Conservation (phyloP, 2,797 vertebrate species). For the Denticeps clupeoides region DNA sequence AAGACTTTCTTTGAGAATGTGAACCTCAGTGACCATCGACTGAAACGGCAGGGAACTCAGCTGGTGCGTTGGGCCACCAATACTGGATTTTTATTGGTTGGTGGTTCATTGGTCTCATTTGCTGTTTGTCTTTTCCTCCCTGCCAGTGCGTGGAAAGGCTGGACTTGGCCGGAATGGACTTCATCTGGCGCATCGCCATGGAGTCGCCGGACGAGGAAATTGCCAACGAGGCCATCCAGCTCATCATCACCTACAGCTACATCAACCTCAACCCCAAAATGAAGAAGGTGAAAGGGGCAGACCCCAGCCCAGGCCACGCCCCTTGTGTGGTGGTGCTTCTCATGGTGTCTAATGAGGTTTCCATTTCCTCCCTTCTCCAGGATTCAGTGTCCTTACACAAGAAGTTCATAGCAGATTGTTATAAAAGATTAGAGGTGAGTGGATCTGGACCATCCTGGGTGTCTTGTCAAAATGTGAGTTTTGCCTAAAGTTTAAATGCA, state of each 20-base stretch:
- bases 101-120: not conserved
- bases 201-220: constrained; percentile 98
- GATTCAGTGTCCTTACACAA: constrained; percentile 97
- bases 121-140: constrained; percentile 10
- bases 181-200: constrained; percentile 99
- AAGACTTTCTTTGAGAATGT: constrained; percentile 99
- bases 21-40: constrained; percentile 93
- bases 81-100: not conserved
- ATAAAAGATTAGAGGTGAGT: constrained; percentile 89
- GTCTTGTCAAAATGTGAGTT: not conserved
- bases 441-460: not conserved
- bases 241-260: constrained; percentile 98
- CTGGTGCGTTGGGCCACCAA: too few species aligned
- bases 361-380: constrained; percentile 46
- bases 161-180: constrained; percentile 96
- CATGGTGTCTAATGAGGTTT: not conserved
- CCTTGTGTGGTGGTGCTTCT: not conserved
- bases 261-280: constrained; percentile 94
- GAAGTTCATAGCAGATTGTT: constrained; percentile 98
- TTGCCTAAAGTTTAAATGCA: too few species aligned
- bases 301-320: not conserved
- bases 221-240: constrained; percentile 94
- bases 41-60: constrained; percentile 94
- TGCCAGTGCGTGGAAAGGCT: constrained; percentile 89
- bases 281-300: constrained; percentile 73